These are phyloP conservation scores for Gymnoscopelus microlampas DNA, from an alignment of 2,797 vertebrate species.

Conservation along the genomic window DNA sequence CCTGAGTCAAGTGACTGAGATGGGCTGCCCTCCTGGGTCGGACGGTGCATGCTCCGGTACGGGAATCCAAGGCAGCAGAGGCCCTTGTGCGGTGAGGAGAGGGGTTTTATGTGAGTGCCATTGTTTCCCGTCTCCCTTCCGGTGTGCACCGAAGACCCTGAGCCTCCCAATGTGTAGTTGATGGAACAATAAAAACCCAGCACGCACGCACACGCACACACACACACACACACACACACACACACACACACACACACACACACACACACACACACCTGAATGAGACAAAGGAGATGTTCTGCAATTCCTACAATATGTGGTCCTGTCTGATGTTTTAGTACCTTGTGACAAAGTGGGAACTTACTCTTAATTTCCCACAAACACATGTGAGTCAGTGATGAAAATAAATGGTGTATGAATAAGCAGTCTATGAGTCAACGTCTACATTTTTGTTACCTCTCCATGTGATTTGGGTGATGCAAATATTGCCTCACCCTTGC, in stretches of 20 bases:
- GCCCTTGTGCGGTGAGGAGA: constrained; percentile 62
- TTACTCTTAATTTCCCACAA: constrained; percentile 25
- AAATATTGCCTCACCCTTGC: too few species aligned
- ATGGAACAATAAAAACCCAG: constrained; percentile 52
- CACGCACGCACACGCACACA: too few species aligned
- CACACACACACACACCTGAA: too few species aligned
- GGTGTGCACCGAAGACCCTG: constrained; percentile 54
- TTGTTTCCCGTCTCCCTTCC: constrained; percentile 67
- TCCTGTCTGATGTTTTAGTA: constrained; percentile 53
- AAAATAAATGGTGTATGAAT: neutral
- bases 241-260: too few species aligned
- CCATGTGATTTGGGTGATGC: neutral
- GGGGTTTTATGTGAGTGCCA: constrained; percentile 55
- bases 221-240: too few species aligned
- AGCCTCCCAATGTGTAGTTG: constrained; percentile 53
- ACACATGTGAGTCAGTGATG: neutral
- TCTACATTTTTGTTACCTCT: too few species aligned
- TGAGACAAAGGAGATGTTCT: constrained; percentile 52
- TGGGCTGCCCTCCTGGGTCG: constrained; percentile 64
- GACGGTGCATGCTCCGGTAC: constrained; percentile 52
- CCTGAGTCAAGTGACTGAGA: constrained; percentile 78
- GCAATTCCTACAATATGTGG: constrained; percentile 27
- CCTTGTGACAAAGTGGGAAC: constrained; percentile 17
- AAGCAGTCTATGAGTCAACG: neutral
- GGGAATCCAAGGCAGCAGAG: constrained; percentile 63